phyloP scores from a whole-genome alignment of 1,140 invertebrate species.

The Scylla paramamosain region DNA sequence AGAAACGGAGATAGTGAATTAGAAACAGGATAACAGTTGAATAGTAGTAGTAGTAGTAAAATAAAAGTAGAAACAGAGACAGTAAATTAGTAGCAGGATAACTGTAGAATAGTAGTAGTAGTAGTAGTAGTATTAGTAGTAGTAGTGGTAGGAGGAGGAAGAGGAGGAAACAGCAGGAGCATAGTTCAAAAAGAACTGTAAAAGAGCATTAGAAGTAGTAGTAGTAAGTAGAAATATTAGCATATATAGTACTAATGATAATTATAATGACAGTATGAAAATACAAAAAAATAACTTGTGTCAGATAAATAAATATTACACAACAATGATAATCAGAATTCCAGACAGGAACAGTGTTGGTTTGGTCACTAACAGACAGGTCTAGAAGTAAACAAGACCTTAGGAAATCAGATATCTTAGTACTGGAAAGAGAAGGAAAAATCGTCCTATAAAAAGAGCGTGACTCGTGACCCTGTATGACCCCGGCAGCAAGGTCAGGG shows the following conservation, averaged over 20 bases:
- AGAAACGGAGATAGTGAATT: too few relatives aligned
- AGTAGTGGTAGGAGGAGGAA: not conserved
- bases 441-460: not conserved
- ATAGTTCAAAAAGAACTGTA: not conserved
- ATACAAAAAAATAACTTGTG: not conserved
- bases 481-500: not conserved
- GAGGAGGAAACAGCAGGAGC: too few relatives aligned
- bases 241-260: not conserved
- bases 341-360: too few relatives aligned
- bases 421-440: not conserved
- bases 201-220: not conserved
- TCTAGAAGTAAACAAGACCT: too few relatives aligned
- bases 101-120: not conserved
- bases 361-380: too few relatives aligned
- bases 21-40: too few relatives aligned
- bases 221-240: not conserved
- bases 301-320: not conserved
- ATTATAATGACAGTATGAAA: not conserved
- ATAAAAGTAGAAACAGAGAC: not conserved
- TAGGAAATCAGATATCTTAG: too few relatives aligned
- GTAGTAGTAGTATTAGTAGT: conserved; percentile 21
- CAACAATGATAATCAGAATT: too few relatives aligned
- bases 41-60: not conserved
- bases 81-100: too few relatives aligned
- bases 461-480: not conserved